A percentile compares a stretch with the other conserved stretches of the same genome.
Evolutionary conservation across 1,140 invertebrate genomes (phyloP).

Genomic region (Cepaea nemoralis): DNA sequence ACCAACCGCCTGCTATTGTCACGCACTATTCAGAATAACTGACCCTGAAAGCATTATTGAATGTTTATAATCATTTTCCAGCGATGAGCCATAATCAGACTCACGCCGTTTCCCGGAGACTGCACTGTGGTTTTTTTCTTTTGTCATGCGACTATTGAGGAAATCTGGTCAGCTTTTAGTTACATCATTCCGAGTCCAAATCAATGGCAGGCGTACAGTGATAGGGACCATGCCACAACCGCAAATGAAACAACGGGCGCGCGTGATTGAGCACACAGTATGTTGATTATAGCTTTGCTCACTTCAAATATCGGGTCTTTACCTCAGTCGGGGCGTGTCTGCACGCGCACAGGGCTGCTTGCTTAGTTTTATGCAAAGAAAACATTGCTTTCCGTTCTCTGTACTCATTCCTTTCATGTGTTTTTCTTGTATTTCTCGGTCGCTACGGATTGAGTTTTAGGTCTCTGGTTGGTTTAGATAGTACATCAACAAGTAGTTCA

Average conservation of each 20-base stretch:
- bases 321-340: not conserved
- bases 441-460: too few species aligned
- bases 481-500: too few species aligned
- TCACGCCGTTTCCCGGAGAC: too few species aligned
- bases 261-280: conserved; percentile 7
- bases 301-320: conserved; percentile 2
- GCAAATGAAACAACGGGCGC: not conserved
- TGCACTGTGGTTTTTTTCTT: too few species aligned
- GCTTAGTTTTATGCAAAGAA: not conserved
- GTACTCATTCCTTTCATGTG: not conserved
- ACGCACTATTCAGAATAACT: too few species aligned
- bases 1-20: too few species aligned
- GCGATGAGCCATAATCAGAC: too few species aligned
- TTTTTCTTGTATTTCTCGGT: too few species aligned
- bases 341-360: not conserved
- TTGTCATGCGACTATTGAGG: too few species aligned
- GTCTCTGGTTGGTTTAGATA: too few species aligned
- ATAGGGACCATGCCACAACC: not conserved
- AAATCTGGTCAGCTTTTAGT: not conserved
- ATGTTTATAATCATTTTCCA: too few species aligned
- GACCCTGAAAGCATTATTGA: too few species aligned
- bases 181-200: not conserved
- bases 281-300: conserved; percentile 17
- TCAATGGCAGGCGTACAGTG: not conserved
- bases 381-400: not conserved